These are phyloP conservation scores for Pilophorus perplexus DNA, from an alignment of 2,888 invertebrate genomes.

Conservation along the genomic window DNA sequence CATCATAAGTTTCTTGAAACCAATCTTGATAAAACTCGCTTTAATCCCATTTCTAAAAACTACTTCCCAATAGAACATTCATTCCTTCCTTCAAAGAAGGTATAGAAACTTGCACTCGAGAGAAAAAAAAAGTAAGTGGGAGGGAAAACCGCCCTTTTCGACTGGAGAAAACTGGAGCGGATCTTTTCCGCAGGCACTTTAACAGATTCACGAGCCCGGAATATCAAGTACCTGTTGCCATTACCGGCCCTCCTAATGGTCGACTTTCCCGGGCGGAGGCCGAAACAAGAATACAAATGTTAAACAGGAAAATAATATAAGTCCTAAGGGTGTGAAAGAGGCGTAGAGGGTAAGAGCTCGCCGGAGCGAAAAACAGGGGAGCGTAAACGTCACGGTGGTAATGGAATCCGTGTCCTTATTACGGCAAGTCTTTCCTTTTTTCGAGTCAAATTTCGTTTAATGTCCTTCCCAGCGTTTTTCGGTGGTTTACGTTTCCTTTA, in stretches of 20 bases:
- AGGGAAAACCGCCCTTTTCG: too few species aligned
- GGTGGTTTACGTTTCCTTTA: background rate
- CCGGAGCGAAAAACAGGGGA: background rate
- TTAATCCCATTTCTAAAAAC: too few species aligned
- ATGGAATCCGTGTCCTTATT: conserved; percentile 24
- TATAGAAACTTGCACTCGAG: too few species aligned
- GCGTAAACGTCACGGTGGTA: conserved; percentile 1
- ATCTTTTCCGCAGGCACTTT: conserved; percentile 14
- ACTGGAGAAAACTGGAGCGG: too few species aligned
- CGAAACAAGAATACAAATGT: conserved; percentile 23
- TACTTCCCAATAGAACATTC: too few species aligned
- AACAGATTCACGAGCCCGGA: conserved; percentile 18
- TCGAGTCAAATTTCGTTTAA: too few species aligned
- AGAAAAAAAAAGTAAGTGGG: too few species aligned
- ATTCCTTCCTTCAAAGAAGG: too few species aligned
- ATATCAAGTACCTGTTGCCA: conserved; percentile 31
- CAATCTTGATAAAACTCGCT: too few species aligned
- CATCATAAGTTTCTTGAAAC: too few species aligned
- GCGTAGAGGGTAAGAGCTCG: background rate
- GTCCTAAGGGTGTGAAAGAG: background rate
- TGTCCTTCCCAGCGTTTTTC: background rate
- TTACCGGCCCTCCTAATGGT: conserved; percentile 19
- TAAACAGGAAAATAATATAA: conserved; percentile 16
- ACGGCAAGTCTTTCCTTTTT: background rate
- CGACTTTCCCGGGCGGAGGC: conserved; percentile 1